Base-by-base conservation (phyloP, 2,888 invertebrate genomes). In the Eilema griseolum region DNA sequence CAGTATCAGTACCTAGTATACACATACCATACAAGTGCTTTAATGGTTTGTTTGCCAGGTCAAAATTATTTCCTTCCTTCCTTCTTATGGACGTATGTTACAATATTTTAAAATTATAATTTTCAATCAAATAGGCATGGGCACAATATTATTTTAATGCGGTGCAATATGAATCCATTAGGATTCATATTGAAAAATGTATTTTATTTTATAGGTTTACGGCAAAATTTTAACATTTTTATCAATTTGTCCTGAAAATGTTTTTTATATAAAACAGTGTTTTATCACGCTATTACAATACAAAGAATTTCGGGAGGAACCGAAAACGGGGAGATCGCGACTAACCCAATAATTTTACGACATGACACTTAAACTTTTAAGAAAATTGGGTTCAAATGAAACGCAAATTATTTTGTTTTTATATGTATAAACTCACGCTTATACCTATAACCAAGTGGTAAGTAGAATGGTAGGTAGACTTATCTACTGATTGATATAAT, bases 51-150 rank as follows among this genome's bases (percentile, higher is more conserved):
- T 69, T 64, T 52, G 24, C 37, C 46, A 33, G 31, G 31, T 20
- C n/a, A 23, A 23, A 60, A 23, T 52, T 20, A 33, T 65, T 59
- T 69, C 64, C 69, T 65, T 69, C 69, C 69, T 69, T 69, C 69
- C 60, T 69, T 65, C 24, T 57, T 33, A 61, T 26, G 10, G 23
- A 5, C 11, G 56, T 37, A 59, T 23, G 52, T 33, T 61, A 37
- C 24, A 52, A 33, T 56, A 2, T 8, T 56, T 23, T 31, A 65
- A 64, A 52, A 31, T 26, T 56, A 52, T 10, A n/a, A 3, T 52
- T 11, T 28, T 52, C 16, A 56, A 5, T 23, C 3, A 2, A 56
- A 33, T 57, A 57, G 20, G 57, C 33, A 33, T 56, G 23, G 23
- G 10, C 1, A n/a, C 20, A 61, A 5, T n/a, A 16, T 11, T n/a